These are phyloP conservation scores for Sciaenops ocellatus DNA, from an alignment of 2,797 vertebrate genomes.

Conservation along the genomic window DNA sequence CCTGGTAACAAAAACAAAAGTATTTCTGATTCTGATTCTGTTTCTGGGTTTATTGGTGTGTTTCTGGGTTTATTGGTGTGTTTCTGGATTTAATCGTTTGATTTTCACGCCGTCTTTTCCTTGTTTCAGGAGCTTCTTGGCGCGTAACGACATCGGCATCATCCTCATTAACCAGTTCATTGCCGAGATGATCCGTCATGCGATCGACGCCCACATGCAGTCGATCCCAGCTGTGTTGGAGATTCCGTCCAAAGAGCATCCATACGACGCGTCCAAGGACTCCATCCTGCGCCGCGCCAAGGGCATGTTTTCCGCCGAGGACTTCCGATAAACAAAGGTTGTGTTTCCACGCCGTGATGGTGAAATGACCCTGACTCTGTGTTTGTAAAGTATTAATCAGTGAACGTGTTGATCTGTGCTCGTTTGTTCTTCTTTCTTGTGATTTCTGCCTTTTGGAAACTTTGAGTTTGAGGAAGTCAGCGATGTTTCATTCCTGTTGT, in stretches of 20 bases:
- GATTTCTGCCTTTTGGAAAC: not conserved
- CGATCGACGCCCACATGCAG: constrained; percentile 91
- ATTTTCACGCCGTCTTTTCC: not conserved
- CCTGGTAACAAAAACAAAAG: too few relatives aligned
- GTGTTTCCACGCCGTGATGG: not conserved
- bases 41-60: too few relatives aligned
- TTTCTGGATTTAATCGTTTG: too few relatives aligned
- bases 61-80: too few relatives aligned
- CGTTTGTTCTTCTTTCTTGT: not conserved
- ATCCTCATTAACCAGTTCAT: constrained; percentile 97
- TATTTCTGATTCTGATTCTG: too few relatives aligned
- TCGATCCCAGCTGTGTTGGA: constrained; percentile 94
- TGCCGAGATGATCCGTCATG: constrained; percentile 96
- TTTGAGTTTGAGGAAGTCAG: not conserved
- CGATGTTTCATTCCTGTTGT: not conserved
- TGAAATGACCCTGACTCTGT: not conserved
- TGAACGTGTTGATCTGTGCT: not conserved
- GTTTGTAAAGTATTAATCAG: constrained; percentile 1
- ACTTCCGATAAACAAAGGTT: constrained; percentile 87
- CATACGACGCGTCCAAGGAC: constrained; percentile 95
- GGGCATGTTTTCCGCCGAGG: constrained; percentile 95
- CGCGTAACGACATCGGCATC: constrained; percentile 93
- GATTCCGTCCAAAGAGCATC: constrained; percentile 97
- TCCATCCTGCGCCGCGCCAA: constrained; percentile 94
- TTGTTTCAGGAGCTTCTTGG: constrained; percentile 89